These are phyloP conservation scores for Himalopsyche anomala DNA, from an alignment of 2,888 invertebrate species.

Conservation along the genomic window DNA sequence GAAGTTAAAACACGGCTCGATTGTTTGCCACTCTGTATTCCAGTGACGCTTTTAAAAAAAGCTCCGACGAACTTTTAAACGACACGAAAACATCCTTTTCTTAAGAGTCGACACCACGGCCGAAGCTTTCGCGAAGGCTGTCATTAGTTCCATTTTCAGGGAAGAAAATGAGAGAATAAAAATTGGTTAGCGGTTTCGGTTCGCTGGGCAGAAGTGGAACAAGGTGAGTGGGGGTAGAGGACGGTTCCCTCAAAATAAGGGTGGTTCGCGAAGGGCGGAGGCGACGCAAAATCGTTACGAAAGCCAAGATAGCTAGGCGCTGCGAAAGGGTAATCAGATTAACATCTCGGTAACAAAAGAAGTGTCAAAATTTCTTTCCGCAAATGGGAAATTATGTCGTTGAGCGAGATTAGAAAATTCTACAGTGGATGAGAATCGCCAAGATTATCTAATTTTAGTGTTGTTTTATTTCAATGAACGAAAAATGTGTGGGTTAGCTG, in stretches of 20 bases:
- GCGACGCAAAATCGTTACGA: conserved; percentile 56
- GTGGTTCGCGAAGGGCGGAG: conserved; percentile 23
- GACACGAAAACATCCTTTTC: conserved; percentile 62
- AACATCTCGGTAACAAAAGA: conserved; percentile 59
- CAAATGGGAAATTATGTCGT: conserved; percentile 47
- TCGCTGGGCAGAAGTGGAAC: conserved; percentile 44
- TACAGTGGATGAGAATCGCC: not conserved
- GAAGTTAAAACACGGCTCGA: conserved; percentile 14
- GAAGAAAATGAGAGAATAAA: conserved; percentile 54
- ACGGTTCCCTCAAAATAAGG: conserved; percentile 8
- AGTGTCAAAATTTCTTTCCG: conserved; percentile 54
- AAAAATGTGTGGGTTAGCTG: not conserved
- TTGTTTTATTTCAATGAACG: conserved; percentile 30
- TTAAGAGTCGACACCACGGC: conserved; percentile 47
- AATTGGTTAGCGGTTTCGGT: conserved; percentile 62
- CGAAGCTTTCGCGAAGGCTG: conserved; percentile 61
- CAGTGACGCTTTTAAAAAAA: conserved; percentile 52
- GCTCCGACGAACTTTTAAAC: conserved; percentile 58
- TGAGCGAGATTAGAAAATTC: conserved; percentile 12
- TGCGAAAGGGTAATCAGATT: conserved; percentile 62
- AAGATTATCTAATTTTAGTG: conserved; percentile 6
- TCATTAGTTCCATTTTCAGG: conserved; percentile 60
- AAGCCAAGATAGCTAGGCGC: conserved; percentile 53
- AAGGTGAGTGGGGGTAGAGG: conserved; percentile 6
- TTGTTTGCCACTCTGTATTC: conserved; percentile 55